Evolutionary conservation across 2,113 vertebrate genomes (phyloP).

Genomic region (Chloropsis cyanopogon): DNA sequence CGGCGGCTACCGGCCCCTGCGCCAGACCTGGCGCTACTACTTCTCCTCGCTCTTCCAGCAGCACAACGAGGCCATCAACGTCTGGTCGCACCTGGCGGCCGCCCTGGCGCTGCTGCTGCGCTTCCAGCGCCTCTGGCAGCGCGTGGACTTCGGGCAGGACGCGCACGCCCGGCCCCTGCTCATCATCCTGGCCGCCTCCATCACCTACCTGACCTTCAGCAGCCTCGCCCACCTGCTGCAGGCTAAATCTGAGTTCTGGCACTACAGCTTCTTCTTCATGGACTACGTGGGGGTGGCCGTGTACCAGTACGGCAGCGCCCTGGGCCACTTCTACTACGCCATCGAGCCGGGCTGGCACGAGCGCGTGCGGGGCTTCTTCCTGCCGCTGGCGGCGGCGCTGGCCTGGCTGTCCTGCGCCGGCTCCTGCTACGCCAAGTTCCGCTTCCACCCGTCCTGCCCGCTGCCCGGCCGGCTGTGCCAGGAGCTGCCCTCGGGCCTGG

Average conservation of each 20-base stretch:
- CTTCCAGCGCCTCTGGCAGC: conserved; percentile 78
- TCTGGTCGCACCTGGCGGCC: conserved; percentile 90
- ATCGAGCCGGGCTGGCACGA: conserved; percentile 86
- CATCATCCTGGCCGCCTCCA: conserved; percentile 82
- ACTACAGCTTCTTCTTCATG: conserved; percentile 93
- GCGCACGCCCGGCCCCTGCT: conserved; percentile 87
- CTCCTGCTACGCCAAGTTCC: conserved; percentile 91
- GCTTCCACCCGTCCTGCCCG: conserved; percentile 69
- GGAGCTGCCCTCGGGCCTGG: conserved; percentile 88
- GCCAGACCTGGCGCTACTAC: conserved; percentile 89
- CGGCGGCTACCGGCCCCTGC: conserved; percentile 83
- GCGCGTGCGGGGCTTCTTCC: conserved; percentile 76
- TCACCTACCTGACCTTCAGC: conserved; percentile 89
- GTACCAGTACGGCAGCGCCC: conserved; percentile 91
- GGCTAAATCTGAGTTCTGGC: conserved; percentile 93
- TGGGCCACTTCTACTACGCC: conserved; percentile 89
- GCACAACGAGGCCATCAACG: conserved; percentile 91
- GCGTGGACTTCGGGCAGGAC: conserved; percentile 86
- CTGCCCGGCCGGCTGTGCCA: conserved; percentile 84
- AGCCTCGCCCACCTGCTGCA: conserved; percentile 90
- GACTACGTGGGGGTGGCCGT: conserved; percentile 92
- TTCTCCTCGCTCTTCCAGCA: conserved; percentile 90
- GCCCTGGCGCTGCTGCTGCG: conserved; percentile 84
- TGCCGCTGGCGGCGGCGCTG: conserved; percentile 80
- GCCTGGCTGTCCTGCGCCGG: conserved; percentile 92